Evolutionary conservation across 2,888 invertebrate genomes (phyloP), one percentile per base, ranked within the genome.

Genomic region (Scaptomyza tumidula): DNA sequence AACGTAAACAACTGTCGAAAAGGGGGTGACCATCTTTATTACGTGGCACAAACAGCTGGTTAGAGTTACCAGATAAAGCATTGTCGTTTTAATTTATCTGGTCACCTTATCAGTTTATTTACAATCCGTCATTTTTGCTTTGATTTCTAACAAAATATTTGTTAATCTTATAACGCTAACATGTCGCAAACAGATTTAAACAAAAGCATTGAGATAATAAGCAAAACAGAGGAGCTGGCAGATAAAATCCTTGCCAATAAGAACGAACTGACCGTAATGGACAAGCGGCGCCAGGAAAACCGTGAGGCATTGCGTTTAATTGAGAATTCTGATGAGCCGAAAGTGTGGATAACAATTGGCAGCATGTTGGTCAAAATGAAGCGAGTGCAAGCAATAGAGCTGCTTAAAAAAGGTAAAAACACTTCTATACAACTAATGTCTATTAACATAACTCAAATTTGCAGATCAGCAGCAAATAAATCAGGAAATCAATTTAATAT

Each of bases 281-380:
- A 92, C 66, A 91, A 90, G 48, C 76, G 91, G 0, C 89, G 92
- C 0, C 92, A 92, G 57, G 73, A 88, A 27, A 90, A 82, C 4
- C 86, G 92, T 0, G 90, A 90, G 64, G 92, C 92, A 1, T 67
- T 92, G 31, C 83, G 91, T 3, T 77, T 90, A 19, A 60, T 91
- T 0, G 89, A 89, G 19, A 92, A 91, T 56, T 78, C 64, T 0
- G 71, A 88, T 13, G 88, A 90, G 6, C 80, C 86, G 24, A 92
- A 92, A 68, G 77, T 90, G 9, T 92, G 92, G 92, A 91, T 89
- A 7, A 91, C 92, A 4, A 72, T 92, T 16, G 92, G 92, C 7
- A 90, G 91, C 60, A 89, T 92, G 78, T 56, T 92, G 46, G 79
- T 92, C 0, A 92, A 92, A 76, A 67, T 92, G 76, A 73, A 89